Conservation (phyloP, 2,888 invertebrate species). For the Latrodectus elegans region DNA sequence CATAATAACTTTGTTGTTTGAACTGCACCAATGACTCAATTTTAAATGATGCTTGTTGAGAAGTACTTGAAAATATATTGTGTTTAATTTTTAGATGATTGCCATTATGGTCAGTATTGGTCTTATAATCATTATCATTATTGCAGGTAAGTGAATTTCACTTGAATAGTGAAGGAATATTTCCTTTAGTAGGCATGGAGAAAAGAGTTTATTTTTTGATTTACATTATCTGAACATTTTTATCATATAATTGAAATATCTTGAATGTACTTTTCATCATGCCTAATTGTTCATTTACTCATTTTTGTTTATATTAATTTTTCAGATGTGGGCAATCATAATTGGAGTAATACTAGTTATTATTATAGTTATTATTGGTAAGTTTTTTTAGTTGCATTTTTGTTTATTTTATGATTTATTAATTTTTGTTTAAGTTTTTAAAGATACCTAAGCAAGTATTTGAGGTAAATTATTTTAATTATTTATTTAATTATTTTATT, state of each 20-base stretch:
- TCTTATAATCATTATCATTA: constrained; percentile 69
- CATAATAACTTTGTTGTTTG: no score
- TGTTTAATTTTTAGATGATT: constrained; percentile 68
- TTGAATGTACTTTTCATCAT: constrained; percentile 41
- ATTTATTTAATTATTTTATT: constrained; percentile 2
- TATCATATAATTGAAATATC: not conserved
- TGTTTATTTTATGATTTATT: constrained; percentile 12
- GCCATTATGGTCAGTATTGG: constrained; percentile 69
- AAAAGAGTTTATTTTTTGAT: constrained; percentile 16
- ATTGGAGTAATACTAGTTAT: constrained; percentile 67
- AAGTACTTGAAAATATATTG: not conserved
- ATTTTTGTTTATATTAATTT: constrained; percentile 36
- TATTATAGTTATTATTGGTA: constrained; percentile 69
- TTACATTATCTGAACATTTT: not conserved
- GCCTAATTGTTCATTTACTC: constrained; percentile 18
- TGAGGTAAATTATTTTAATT: no score
- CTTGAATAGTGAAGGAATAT: not conserved
- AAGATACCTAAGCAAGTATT: no score
- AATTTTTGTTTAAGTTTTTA: no score
- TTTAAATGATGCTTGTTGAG: no score
- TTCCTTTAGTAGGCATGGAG: constrained; percentile 43
- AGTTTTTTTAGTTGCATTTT: constrained; percentile 45
- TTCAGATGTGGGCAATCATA: constrained; percentile 70
- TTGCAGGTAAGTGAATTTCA: constrained; percentile 64
- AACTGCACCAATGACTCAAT: no score